Evolutionary conservation across 2,113 vertebrate genomes (phyloP).

Genomic region (Lagenorhynchus albirostris): DNA sequence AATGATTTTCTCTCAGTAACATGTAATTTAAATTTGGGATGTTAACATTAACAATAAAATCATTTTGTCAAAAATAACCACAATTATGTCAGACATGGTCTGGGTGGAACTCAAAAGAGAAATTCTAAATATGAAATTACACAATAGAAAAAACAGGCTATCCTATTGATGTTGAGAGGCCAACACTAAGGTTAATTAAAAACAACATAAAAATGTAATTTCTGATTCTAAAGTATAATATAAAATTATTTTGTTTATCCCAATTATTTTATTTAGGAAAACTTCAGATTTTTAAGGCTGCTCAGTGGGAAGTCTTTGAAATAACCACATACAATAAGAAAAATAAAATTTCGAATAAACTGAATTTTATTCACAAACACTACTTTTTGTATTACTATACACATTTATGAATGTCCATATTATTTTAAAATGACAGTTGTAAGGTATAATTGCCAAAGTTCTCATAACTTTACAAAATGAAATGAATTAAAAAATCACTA

Average conservation of each 20-base stretch:
- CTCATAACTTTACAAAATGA: conserved; percentile 25
- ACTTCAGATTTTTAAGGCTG: background rate
- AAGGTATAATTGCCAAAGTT: background rate
- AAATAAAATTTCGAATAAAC: conserved; percentile 33
- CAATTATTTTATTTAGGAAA: conserved; percentile 36
- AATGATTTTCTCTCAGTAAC: conserved; percentile 19
- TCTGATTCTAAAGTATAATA: background rate
- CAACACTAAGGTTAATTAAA: background rate
- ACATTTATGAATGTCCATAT: background rate
- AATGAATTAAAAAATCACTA: background rate
- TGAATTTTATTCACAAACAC: conserved; percentile 40
- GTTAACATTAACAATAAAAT: conserved; percentile 31
- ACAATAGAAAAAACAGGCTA: conserved; percentile 27
- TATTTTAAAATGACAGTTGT: conserved; percentile 42
- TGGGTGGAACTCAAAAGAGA: conserved; percentile 31
- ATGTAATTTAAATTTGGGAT: conserved; percentile 30
- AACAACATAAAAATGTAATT: conserved; percentile 20
- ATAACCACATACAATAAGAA: conserved; percentile 36
- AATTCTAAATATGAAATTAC: background rate
- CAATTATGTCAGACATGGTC: background rate
- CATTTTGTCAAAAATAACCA: background rate
- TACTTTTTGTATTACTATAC: conserved; percentile 11
- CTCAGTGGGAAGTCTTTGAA: background rate
- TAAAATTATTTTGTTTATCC: conserved; percentile 34
- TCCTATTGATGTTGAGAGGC: background rate